phyloP scores from a whole-genome alignment of 1,140 invertebrate species.

The Formica exsecta region DNA sequence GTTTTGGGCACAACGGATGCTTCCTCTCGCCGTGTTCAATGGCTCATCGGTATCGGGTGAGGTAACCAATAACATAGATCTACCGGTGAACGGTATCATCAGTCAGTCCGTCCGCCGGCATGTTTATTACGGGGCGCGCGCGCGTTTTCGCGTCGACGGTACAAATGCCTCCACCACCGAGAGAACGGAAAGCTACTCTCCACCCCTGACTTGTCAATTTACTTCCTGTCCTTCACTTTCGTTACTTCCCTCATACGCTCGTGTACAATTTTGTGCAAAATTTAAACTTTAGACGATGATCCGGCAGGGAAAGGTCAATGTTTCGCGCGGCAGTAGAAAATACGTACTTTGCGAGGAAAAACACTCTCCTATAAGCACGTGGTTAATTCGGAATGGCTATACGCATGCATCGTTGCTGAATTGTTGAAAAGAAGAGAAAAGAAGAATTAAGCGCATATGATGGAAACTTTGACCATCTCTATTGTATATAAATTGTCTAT shows the following conservation, averaged over 20 bases:
- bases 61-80: constrained; percentile 73
- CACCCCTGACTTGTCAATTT: constrained; percentile 73
- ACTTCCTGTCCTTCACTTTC: constrained; percentile 77
- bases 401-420: background rate
- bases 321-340: background rate
- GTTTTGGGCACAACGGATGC: constrained; percentile 24
- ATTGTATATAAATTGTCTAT: too few relatives aligned
- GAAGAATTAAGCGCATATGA: background rate
- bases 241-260: constrained; percentile 56
- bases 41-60: constrained; percentile 60
- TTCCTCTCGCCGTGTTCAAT: constrained; percentile 18
- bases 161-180: constrained; percentile 68
- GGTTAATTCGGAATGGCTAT: background rate
- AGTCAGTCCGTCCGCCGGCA: constrained; percentile 73
- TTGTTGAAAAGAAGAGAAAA: background rate
- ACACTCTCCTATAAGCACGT: background rate
- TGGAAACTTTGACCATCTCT: too few relatives aligned
- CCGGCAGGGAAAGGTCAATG: constrained; percentile 30
- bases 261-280: constrained; percentile 20
- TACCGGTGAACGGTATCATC: constrained; percentile 73
- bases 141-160: constrained; percentile 69
- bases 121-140: constrained; percentile 76
- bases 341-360: constrained; percentile 5
- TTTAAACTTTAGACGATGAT: background rate
- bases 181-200: constrained; percentile 69